These are phyloP conservation scores for Eupithecia inturbata DNA, from an alignment of 2,888 invertebrate genomes.

Conservation along the genomic window DNA sequence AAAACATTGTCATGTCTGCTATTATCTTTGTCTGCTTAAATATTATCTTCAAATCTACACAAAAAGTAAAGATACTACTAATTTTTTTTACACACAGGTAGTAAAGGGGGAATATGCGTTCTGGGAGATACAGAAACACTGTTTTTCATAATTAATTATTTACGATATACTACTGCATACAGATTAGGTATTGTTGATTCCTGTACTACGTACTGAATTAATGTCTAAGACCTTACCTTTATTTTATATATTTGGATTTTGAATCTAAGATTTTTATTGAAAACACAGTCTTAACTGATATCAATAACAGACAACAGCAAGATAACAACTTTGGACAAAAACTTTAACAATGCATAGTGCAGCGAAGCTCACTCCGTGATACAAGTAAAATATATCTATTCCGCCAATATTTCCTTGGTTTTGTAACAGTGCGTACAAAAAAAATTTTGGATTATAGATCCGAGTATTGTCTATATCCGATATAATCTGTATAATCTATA, in stretches of 20 bases:
- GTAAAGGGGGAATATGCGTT: not conserved
- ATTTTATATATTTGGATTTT: not conserved
- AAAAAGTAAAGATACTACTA: not conserved
- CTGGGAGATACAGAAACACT: not conserved
- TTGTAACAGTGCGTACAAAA: too few species aligned
- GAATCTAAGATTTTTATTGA: not conserved
- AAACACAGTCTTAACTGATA: not conserved
- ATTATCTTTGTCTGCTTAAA: not conserved
- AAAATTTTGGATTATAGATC: too few species aligned
- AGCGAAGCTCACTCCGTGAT: not conserved
- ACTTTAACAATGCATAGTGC: not conserved
- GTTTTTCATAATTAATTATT: not conserved
- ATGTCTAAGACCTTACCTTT: not conserved
- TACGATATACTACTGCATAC: not conserved
- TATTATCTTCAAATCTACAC: not conserved
- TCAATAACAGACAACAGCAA: not conserved
- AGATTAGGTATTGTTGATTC: not conserved
- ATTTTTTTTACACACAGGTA: not conserved
- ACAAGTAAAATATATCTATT: too few species aligned
- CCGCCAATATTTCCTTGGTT: too few species aligned
- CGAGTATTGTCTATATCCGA: too few species aligned
- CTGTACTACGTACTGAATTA: not conserved
- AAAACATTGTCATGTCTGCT: conserved; percentile 4
- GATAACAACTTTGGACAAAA: not conserved
- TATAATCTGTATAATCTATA: too few species aligned